Base-by-base conservation (phyloP, 2,797 vertebrate species). In the Falco columbarius region DNA sequence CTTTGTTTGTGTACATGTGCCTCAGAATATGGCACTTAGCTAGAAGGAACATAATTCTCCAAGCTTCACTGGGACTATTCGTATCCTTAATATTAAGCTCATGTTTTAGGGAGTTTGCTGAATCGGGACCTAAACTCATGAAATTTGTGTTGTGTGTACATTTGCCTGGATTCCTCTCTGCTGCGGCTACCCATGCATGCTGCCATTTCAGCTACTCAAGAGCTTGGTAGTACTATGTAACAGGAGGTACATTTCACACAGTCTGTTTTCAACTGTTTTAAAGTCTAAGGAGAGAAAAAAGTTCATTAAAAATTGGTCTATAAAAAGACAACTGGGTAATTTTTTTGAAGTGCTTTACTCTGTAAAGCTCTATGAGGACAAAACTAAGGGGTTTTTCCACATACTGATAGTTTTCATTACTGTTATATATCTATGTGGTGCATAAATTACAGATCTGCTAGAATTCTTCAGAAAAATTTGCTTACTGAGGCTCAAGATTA, bases 1-100 rank as follows among this genome's bases (percentile, higher is more conserved):
- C 92, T 95, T 95, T 88, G 81, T 91, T 89, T 94, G 91, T 66
- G 91, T 93, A 95, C 91, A 65, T 81, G 89, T 86, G 92, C 74
- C 87, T 79, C 90, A 15, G 81, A 93, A 81, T 10, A 88, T 12
- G 0, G 89, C 3, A 11, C 73, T 70, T 71, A 83, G 47, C 84
- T 88, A 19, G 75, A 12, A 71, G 93, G 71, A 76, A 76, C 63
- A 54, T 93, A 77, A 94, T 94, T 95, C 92, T 86, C 74, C 38
- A 2, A 19, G 73, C 73, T 97, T 94, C 93, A 76, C 51, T 59
- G 96, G 96, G 89, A 91, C 89, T 89, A 83, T 86, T 87, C 1
- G 3, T 56, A 59, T 38, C 54, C 75, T 86, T 92, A 88, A 79
- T 76, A 73, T 46, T 58, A 42, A 19, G 70, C 55, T 90, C 29